Evolutionary conservation across 2,888 invertebrate genomes (phyloP), one percentile per base, ranked within the genome.

Genomic region (Sympetrum striolatum): DNA sequence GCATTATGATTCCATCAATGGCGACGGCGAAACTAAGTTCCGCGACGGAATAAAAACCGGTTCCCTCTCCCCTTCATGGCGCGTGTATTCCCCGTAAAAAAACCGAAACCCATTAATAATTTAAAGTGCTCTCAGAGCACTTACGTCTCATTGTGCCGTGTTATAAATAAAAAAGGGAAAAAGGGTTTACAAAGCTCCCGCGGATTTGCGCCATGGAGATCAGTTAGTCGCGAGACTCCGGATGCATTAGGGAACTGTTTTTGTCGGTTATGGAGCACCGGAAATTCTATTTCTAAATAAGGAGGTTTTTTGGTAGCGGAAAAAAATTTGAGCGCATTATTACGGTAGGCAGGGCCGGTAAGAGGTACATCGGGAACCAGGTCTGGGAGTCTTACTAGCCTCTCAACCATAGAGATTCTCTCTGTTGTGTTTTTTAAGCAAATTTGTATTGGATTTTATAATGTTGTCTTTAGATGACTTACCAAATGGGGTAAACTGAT

Each of bases 121-220:
- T 80, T 80, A 80, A 80, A 80, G 80, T 37, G 80, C 80, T 80
- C 44, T 80, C 37, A 80, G 80, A 39, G 80, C 73, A 73, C 73
- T 73, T 73, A 73, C 25, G 31, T 73, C 73, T 73, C 73, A 73
- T 73, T 73, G 73, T 73, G 73, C 31, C 73, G 31, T 73, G 31
- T 73, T 73, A 73, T 25, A 73, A 73, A 73, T 73, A 73, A 73
- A 31, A 73, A 31, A 25, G 73, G 73, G 10, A 73, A 73, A 73
- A 73, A 25, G 31, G 31, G 31, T n/a, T 31, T 14, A 25, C 31
- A 31, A 8, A n/a, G 31, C 73, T 73, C 25, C 31, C 73, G 14
- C 31, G 73, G 31, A 73, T 73, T 53, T 73, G n/a, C 25, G 25
- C 73, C 73, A 8, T 31, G 31, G 53, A 73, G 31, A 73, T 12